Percentiles rank a stretch among this genome's conserved stretches.
Evolutionary conservation across 2,113 vertebrate genomes (phyloP).

Genomic region (Ictalurus furcatus): DNA sequence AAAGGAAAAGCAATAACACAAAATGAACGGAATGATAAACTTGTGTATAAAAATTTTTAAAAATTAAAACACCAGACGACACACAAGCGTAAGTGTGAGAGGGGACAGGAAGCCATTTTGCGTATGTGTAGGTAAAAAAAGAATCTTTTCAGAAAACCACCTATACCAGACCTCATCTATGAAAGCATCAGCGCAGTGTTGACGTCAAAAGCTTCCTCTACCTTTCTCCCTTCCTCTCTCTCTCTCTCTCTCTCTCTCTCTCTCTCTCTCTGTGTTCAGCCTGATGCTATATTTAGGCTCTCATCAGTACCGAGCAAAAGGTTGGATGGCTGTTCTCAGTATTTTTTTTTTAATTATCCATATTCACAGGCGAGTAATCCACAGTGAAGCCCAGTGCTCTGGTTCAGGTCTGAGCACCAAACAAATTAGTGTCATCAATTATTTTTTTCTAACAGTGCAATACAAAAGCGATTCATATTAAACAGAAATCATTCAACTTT

Average conservation of each 20-base stretch:
- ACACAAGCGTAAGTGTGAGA: not conserved
- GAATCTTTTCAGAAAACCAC: not conserved
- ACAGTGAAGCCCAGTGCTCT: not conserved
- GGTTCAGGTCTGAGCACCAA: not conserved
- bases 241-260: conserved; percentile 18
- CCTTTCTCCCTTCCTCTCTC: too few relatives aligned
- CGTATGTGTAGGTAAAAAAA: not conserved
- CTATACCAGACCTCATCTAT: not conserved
- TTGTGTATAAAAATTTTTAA: not conserved
- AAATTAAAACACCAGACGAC: not conserved
- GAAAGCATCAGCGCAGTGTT: conserved; percentile 21
- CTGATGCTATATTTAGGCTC: conserved; percentile 50
- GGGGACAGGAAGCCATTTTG: not conserved
- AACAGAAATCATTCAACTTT: not conserved
- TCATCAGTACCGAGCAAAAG: conserved; percentile 45
- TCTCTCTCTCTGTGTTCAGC: conserved; percentile 14
- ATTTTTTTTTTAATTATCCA: conserved; percentile 39
- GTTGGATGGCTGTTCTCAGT: conserved; percentile 31
- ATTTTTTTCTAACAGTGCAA: not conserved
- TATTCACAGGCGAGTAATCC: conserved; percentile 41
- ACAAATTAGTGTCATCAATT: not conserved
- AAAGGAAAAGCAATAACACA: not conserved
- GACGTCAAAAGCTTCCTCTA: conserved; percentile 41
- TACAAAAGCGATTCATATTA: not conserved
- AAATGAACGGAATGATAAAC: not conserved